Evolutionary conservation across 2,113 vertebrate species (phyloP).

Genomic region (Myotis lucifugus): DNA sequence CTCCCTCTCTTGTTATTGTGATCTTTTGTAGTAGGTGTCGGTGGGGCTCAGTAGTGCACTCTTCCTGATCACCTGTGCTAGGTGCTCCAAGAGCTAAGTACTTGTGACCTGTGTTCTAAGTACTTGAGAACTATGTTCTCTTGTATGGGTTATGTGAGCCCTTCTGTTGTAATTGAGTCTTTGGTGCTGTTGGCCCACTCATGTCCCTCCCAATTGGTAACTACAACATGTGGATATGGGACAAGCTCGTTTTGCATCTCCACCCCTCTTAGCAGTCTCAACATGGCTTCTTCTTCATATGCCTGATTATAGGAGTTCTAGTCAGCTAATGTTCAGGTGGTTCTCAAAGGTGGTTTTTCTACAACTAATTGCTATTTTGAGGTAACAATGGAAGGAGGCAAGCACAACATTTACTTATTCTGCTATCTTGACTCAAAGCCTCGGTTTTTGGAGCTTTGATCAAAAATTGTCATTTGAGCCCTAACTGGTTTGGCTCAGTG

Average conservation of each 20-base stretch:
- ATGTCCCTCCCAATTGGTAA: not conserved
- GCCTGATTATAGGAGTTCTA: not conserved
- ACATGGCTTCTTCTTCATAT: not conserved
- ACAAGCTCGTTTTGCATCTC: not conserved
- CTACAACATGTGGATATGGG: not conserved
- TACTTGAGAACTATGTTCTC: no score
- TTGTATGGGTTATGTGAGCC: not conserved
- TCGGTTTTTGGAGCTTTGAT: slow-evolving; percentile 19
- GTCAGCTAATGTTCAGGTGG: not conserved
- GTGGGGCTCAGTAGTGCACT: not conserved
- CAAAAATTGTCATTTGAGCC: no score
- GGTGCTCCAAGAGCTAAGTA: not conserved
- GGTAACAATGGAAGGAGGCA: not conserved
- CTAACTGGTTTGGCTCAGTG: no score
- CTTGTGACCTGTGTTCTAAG: no score
- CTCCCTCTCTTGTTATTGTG: not conserved
- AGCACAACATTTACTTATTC: not conserved
- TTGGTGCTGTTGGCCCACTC: not conserved
- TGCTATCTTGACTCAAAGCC: not conserved
- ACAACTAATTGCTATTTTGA: not conserved
- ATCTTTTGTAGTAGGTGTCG: not conserved
- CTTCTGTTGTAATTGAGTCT: not conserved
- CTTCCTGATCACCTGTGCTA: not conserved
- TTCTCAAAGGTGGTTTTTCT: not conserved
- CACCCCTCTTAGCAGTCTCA: not conserved